Percentiles rank a stretch among this genome's conserved stretches.
Conservation (phyloP, 2,113 vertebrate species). For the Hylia prasina region DNA sequence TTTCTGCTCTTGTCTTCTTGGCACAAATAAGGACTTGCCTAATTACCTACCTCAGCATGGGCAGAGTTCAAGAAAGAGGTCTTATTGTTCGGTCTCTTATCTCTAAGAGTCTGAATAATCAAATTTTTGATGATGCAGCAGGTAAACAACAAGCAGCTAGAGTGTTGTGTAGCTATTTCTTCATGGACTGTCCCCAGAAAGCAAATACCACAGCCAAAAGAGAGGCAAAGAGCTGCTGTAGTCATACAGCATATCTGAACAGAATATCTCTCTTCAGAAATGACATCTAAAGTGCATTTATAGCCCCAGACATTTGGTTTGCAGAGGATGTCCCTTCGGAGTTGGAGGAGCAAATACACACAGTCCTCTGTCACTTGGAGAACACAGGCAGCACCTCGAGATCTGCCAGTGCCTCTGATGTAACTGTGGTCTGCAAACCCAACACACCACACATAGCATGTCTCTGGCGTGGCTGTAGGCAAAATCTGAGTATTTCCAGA, state of each 20-base stretch:
- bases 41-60: conserved; percentile 7
- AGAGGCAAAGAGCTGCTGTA: background rate
- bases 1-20: conserved; percentile 9
- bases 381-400: background rate
- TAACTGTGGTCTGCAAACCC: background rate
- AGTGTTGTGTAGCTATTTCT: background rate
- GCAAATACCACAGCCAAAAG: background rate
- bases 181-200: background rate
- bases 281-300: background rate
- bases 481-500: background rate
- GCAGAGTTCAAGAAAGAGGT: background rate
- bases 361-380: background rate
- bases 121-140: conserved; percentile 1
- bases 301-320: background rate
- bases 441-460: background rate
- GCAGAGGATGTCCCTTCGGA: background rate
- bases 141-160: background rate
- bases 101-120: background rate
- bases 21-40: background rate
- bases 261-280: background rate
- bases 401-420: background rate
- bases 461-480: background rate
- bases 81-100: background rate
- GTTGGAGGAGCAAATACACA: background rate
- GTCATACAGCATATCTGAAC: no score